A percentile compares a stretch with the other conserved stretches of the same genome.
phyloP scores from a whole-genome alignment of 2,113 vertebrate genomes.

The Willisornis vidua region DNA sequence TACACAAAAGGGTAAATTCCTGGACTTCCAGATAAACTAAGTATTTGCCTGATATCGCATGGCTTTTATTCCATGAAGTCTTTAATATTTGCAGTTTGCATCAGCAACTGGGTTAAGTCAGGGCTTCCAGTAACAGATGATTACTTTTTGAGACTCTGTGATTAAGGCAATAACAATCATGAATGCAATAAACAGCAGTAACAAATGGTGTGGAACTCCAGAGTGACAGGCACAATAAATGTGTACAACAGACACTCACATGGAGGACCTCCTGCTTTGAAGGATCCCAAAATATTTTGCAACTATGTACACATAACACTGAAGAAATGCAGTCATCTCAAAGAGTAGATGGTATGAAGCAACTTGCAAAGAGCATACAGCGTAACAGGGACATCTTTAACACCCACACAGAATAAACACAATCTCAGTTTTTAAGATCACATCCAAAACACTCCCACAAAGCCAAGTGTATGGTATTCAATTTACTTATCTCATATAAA shows the following conservation, averaged over 20 bases:
- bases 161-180: not conserved
- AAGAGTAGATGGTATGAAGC: not conserved
- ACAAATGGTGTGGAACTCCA: not conserved
- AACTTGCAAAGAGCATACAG: not conserved
- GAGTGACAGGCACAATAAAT: not conserved
- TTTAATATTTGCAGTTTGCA: not conserved
- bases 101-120: not conserved
- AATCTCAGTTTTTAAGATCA: not conserved
- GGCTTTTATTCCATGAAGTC: not conserved
- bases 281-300: not conserved
- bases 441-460: slow-evolving; percentile 31
- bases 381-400: not conserved
- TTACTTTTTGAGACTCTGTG: not conserved
- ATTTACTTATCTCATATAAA: not conserved
- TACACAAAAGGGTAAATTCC: not conserved
- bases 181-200: not conserved
- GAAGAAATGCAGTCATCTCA: not conserved
- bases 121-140: not conserved
- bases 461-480: not conserved
- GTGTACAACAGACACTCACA: not conserved
- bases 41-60: not conserved
- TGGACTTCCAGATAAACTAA: not conserved
- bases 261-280: not conserved
- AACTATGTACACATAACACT: not conserved
- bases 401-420: slow-evolving; percentile 18